Evolutionary conservation across 2,113 vertebrate genomes (phyloP), one percentile per base, ranked within the genome.

Genomic region (Chionis minor): DNA sequence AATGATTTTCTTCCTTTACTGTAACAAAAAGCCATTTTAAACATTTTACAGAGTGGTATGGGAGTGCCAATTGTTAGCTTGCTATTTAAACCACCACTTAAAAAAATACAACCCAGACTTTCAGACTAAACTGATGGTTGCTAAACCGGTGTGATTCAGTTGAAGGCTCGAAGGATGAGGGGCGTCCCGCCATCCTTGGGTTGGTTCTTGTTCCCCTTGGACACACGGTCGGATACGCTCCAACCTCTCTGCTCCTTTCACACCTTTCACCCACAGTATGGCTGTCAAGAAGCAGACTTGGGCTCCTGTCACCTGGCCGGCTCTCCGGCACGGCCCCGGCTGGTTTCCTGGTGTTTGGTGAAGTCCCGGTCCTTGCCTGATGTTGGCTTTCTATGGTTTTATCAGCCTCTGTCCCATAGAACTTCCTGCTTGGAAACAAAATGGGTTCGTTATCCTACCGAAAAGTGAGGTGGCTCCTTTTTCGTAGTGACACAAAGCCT

Each of bases 241-340:
- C 3, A 0, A n/a, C n/a, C n/a, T n/a, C 27, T 42, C 21, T 13
- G 28, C 63, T 61, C 18, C 44, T 49, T 47, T 35, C 44, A 35
- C 14, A 19, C 35, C 30, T 16, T 8, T 16, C 9, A 4, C 27
- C 33, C 0, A 0, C 15, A 16, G 30, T 33, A 23, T 0, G 3
- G 14, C 23, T 14, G 26, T 40, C 5, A 30, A 28, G 51, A 44
- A 0, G 19, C 9, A 3, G 20, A 5, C 7, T 5, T 2, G 2
- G 33, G 27, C 38, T 27, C 7, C 72, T n/a, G 5, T 55, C 8
- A 4, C 40, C 21, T 17, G 26, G 10, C 45, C 10, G 8, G 14
- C 56, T 63, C 26, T 52, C 40, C 5, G 33, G 32, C 51, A 27
- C 23, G n/a, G 7, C 49, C 44, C 44, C 30, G 8, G 24, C 40